These are phyloP conservation scores for Holothuria glaberrima DNA, from an alignment of 35 echinoderm and acorn worm genomes.

Conservation along the genomic window DNA sequence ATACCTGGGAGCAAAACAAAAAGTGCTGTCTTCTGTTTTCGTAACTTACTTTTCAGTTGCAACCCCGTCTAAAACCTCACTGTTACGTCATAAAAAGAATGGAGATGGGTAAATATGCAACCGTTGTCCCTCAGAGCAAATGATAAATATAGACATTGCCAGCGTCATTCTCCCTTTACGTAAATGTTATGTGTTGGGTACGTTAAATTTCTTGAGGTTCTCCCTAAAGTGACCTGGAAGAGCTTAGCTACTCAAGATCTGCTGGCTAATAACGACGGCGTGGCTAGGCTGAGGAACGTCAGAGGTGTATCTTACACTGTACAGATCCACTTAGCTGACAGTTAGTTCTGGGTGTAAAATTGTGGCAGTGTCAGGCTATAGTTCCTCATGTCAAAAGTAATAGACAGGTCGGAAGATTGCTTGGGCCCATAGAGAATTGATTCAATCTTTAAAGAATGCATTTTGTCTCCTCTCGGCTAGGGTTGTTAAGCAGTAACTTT, in stretches of 20 bases:
- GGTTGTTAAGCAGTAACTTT: too few species aligned
- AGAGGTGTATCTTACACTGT: constrained; percentile 18
- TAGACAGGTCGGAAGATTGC: neutral
- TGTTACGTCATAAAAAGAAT: constrained; percentile 4
- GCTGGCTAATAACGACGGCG: too few species aligned
- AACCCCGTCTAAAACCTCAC: neutral
- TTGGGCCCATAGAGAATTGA: neutral
- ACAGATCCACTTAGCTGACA: constrained; percentile 22
- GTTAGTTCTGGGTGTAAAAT: constrained; percentile 6
- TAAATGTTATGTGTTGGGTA: constrained; percentile 24
- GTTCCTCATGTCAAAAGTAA: neutral
- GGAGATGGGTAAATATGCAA: constrained; percentile 2
- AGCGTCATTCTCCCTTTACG: constrained; percentile 16
- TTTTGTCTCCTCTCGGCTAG: too few species aligned
- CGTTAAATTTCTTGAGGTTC: neutral
- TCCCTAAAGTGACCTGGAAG: too few species aligned
- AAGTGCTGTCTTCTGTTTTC: too few species aligned
- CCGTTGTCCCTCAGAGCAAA: constrained; percentile 17
- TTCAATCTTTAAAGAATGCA: constrained; percentile 5
- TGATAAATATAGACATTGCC: constrained; percentile 31
- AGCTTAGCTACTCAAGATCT: too few species aligned
- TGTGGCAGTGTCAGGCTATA: neutral
- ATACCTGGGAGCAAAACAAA: too few species aligned
- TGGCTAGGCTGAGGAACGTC: neutral
- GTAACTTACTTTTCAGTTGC: neutral